Conservation (phyloP, 2,797 vertebrate species). For the Phalloptychus januarius region DNA sequence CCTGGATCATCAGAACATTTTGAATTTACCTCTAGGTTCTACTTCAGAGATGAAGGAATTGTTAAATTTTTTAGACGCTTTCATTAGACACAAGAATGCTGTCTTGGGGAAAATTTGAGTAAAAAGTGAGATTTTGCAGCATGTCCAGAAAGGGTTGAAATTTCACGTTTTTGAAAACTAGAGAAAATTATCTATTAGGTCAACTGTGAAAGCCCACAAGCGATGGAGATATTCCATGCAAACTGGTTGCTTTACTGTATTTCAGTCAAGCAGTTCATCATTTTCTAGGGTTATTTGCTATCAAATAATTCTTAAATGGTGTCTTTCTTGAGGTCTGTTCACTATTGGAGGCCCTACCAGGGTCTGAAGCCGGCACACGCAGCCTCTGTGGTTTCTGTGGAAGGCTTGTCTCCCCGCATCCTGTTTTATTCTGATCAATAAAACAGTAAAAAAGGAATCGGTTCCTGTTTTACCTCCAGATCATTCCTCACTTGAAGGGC, state of each 20-base stretch:
- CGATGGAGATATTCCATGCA: neutral
- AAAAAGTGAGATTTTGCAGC: neutral
- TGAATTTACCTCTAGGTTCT: neutral
- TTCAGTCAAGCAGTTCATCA: neutral
- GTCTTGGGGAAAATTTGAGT: neutral
- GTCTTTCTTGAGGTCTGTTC: neutral
- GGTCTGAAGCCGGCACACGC: neutral
- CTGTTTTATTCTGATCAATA: neutral
- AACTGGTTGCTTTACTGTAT: neutral
- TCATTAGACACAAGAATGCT: neutral
- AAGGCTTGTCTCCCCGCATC: neutral
- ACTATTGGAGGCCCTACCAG: neutral
- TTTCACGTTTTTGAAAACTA: neutral
- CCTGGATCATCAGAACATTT: neutral
- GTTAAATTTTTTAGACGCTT: neutral
- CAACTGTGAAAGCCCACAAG: neutral
- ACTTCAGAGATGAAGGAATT: neutral
- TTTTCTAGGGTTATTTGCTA: neutral
- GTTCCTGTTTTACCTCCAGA: neutral
- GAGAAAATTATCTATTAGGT: neutral
- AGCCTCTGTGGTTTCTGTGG: neutral
- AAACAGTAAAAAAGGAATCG: neutral
- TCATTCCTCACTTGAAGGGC: neutral
- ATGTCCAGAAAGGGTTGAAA: neutral
- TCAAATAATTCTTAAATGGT: neutral